Conservation (phyloP, 1,140 invertebrate genomes). For the Monomorium pharaonis region DNA sequence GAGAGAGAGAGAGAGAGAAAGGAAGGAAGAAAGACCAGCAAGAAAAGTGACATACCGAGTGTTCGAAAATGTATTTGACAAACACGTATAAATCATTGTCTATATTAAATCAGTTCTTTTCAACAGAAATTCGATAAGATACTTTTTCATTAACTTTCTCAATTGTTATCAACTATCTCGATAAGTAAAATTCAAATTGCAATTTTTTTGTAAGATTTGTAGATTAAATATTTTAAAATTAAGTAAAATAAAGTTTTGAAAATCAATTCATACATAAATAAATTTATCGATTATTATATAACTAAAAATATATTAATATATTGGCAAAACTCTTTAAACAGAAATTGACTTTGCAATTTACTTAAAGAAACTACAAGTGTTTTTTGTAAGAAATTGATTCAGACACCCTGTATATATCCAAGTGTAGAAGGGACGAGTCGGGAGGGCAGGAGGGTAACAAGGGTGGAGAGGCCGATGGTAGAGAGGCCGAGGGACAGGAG, state of each 20-base stretch:
- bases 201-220: neutral
- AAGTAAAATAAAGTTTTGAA: neutral
- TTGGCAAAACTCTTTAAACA: neutral
- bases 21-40: neutral
- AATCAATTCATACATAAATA: neutral
- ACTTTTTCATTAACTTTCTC: neutral
- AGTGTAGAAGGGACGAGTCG: neutral
- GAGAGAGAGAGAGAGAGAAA: neutral
- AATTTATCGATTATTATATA: neutral
- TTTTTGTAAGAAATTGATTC: conserved; percentile 4
- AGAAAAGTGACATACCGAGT: neutral
- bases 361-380: neutral
- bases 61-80: neutral
- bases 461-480: conserved; percentile 22
- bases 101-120: neutral
- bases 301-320: neutral
- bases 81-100: neutral
- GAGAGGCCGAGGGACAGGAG: conserved; percentile 19
- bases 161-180: neutral
- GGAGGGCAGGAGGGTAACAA: conserved; percentile 7
- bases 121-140: neutral
- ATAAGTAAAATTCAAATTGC: conserved; percentile 1
- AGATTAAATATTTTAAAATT: neutral
- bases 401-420: conserved; percentile 28
- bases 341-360: neutral